phyloP scores from a whole-genome alignment of 2,888 invertebrate genomes.

The Galerucella nymphaeae region DNA sequence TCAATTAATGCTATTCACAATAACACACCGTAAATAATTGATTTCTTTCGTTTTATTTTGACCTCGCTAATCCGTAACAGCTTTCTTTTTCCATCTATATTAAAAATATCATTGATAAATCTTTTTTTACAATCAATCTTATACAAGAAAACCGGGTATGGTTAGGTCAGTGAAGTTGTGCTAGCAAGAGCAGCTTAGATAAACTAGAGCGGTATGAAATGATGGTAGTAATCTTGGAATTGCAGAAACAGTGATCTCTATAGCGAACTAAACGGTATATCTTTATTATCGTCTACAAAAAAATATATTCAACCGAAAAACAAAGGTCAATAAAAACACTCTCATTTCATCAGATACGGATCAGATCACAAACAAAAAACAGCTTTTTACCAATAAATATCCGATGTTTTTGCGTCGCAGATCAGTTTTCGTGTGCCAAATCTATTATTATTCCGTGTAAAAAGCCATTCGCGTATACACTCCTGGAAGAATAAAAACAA shows the following conservation, averaged over 20 bases:
- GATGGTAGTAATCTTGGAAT: too few relatives aligned
- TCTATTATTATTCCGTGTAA: conserved; percentile 27
- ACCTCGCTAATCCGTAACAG: too few relatives aligned
- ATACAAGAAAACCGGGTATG: too few relatives aligned
- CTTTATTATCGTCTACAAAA: background rate
- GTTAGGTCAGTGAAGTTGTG: too few relatives aligned
- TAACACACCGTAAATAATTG: too few relatives aligned
- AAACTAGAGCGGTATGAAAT: too few relatives aligned
- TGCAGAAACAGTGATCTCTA: background rate
- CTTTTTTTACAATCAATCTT: too few relatives aligned
- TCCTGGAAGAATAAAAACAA: conserved; percentile 34
- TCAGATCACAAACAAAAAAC: background rate
- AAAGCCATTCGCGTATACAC: conserved; percentile 25
- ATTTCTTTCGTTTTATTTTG: too few relatives aligned
- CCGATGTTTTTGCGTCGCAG: background rate
- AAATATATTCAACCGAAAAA: background rate
- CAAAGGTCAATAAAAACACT: background rate
- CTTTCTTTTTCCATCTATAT: too few relatives aligned
- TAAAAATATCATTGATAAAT: too few relatives aligned
- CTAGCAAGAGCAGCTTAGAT: too few relatives aligned
- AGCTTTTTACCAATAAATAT: background rate
- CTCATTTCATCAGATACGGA: background rate
- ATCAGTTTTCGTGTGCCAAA: conserved; percentile 6
- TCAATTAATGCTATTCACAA: too few relatives aligned
- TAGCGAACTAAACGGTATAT: background rate